phyloP scores from a whole-genome alignment of 2,888 invertebrate species.

The Leucoma salicis region DNA sequence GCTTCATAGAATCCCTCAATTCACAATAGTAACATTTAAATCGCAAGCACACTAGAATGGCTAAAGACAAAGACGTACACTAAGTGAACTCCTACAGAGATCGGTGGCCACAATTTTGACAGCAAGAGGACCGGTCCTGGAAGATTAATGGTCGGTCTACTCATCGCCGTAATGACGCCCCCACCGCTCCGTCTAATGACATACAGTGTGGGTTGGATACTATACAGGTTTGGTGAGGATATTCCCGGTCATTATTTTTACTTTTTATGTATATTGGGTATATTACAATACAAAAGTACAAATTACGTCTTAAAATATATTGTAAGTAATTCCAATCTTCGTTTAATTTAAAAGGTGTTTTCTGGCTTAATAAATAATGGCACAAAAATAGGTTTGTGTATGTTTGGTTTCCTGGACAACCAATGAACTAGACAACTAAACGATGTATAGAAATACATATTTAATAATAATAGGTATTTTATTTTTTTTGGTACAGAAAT shows the following conservation, averaged over 20 bases:
- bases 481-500: no score
- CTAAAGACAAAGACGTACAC: conserved; percentile 43
- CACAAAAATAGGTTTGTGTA: no score
- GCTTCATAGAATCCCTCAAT: background rate
- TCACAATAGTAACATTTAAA: conserved; percentile 12
- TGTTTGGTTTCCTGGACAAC: no score
- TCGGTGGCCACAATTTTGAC: conserved; percentile 80
- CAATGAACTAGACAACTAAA: no score
- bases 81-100: conserved; percentile 36
- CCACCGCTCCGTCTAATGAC: conserved; percentile 75
- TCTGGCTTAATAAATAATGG: no score
- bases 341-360: no score
- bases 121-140: conserved; percentile 70
- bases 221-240: conserved; percentile 1
- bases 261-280: no score
- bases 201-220: conserved; percentile 59
- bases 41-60: conserved; percentile 25
- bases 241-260: background rate
- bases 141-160: conserved; percentile 78
- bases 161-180: conserved; percentile 81
- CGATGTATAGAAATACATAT: no score
- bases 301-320: no score
- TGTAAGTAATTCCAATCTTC: no score
- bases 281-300: no score
- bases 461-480: no score